These are phyloP conservation scores for Silurus aristotelis DNA, from an alignment of 2,797 vertebrate species.

Conservation along the genomic window DNA sequence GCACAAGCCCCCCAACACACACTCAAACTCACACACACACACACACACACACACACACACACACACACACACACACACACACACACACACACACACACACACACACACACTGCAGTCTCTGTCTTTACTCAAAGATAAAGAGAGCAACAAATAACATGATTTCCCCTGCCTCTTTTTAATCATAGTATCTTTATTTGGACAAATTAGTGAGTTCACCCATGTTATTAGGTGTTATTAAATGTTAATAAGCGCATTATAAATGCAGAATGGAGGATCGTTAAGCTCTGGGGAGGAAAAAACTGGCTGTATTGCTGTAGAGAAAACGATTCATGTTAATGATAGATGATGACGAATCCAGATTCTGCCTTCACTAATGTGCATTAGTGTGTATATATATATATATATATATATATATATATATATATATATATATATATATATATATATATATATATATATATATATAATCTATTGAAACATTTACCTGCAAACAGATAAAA, in stretches of 20 bases:
- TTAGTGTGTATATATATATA: no score
- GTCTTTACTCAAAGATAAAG: slow-evolving; percentile 6
- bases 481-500: no score
- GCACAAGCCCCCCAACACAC: slow-evolving; percentile 46
- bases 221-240: not conserved
- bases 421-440: no score
- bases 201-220: not conserved
- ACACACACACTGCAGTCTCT: no score
- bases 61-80: slow-evolving; percentile 25
- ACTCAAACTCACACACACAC: slow-evolving; percentile 43
- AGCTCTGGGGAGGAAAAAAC: not conserved
- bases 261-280: no score
- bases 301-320: slow-evolving; percentile 16
- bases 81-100: slow-evolving; percentile 40
- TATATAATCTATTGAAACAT: no score
- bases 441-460: no score
- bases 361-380: slow-evolving; percentile 6
- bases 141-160: not conserved
- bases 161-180: not conserved
- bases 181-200: not conserved
- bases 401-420: no score
- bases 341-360: slow-evolving; percentile 8
- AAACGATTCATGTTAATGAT: slow-evolving; percentile 10
- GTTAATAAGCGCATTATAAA: not conserved
- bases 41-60: slow-evolving; percentile 44